phyloP scores from a whole-genome alignment of 2,888 invertebrate genomes.

The Drosophila falleni region DNA sequence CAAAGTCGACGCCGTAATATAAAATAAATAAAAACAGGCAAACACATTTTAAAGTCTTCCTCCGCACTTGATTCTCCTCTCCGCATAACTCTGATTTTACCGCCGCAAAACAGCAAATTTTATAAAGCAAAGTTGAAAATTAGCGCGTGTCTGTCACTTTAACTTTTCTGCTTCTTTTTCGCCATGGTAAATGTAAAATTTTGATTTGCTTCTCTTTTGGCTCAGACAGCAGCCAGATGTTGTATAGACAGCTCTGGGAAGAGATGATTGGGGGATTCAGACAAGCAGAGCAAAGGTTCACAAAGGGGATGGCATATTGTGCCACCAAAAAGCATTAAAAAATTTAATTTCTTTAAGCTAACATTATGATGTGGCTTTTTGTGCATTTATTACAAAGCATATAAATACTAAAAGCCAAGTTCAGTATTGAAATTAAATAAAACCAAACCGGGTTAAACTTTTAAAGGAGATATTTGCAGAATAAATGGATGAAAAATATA shows the following conservation, averaged over 20 bases:
- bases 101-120: conserved; percentile 8
- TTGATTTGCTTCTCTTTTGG: conserved; percentile 56
- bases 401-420: conserved; percentile 6
- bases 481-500: no score
- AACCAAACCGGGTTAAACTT: not conserved
- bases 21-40: conserved; percentile 72
- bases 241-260: conserved; percentile 32
- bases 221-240: conserved; percentile 52
- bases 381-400: conserved; percentile 15
- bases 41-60: conserved; percentile 59
- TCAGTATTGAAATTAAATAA: not conserved
- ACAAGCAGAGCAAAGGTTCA: not conserved
- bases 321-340: conserved; percentile 34
- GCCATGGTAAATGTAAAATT: conserved; percentile 47
- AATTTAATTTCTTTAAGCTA: conserved; percentile 64
- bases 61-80: not conserved
- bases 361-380: conserved; percentile 32
- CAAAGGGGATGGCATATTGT: conserved; percentile 13
- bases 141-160: conserved; percentile 76
- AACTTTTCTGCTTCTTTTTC: conserved; percentile 43
- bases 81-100: accelerated
- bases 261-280: not conserved
- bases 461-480: not conserved
- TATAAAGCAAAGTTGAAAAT: conserved; percentile 71
- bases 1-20: conserved; percentile 68